Percentiles rank a stretch among this genome's conserved stretches.
Evolutionary conservation across 92 coral and sea anemone genomes (phyloP).

Genomic region (Galaxea fascicularis): DNA sequence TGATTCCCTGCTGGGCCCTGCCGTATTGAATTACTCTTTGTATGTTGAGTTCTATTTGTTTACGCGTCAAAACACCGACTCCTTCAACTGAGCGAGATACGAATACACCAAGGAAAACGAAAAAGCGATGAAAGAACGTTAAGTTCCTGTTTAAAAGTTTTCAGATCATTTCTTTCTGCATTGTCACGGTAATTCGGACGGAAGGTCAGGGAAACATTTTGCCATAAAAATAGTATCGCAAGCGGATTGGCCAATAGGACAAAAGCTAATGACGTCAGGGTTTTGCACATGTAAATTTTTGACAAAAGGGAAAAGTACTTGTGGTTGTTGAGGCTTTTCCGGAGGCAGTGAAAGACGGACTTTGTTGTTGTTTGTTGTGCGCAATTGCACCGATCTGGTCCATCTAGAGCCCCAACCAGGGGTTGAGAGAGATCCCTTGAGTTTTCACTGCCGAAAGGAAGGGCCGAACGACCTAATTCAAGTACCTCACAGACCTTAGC

Average conservation of each 20-base stretch:
- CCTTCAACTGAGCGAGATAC: no score
- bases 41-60: not conserved
- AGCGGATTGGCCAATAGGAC: slow-evolving; percentile 28
- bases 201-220: not conserved
- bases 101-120: no score
- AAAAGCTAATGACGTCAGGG: slow-evolving; percentile 17
- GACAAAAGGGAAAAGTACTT: slow-evolving; percentile 36
- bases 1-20: no score
- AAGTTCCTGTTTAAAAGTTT: no score
- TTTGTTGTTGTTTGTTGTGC: slow-evolving; percentile 13
- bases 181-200: no score
- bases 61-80: no score
- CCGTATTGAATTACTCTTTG: not conserved
- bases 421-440: slow-evolving; percentile 12
- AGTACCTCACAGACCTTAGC: not conserved
- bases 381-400: slow-evolving; percentile 12
- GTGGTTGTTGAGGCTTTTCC: slow-evolving; percentile 7
- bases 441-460: not conserved
- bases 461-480: not conserved
- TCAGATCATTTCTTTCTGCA: no score
- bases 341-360: not conserved
- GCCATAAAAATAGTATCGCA: slow-evolving; percentile 5
- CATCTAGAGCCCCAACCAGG: slow-evolving; percentile 17
- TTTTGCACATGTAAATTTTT: slow-evolving; percentile 2
- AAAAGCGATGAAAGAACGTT: no score